Base-by-base conservation (phyloP, 2,888 invertebrate species). In the Drosophila nr. perissopoda region DNA sequence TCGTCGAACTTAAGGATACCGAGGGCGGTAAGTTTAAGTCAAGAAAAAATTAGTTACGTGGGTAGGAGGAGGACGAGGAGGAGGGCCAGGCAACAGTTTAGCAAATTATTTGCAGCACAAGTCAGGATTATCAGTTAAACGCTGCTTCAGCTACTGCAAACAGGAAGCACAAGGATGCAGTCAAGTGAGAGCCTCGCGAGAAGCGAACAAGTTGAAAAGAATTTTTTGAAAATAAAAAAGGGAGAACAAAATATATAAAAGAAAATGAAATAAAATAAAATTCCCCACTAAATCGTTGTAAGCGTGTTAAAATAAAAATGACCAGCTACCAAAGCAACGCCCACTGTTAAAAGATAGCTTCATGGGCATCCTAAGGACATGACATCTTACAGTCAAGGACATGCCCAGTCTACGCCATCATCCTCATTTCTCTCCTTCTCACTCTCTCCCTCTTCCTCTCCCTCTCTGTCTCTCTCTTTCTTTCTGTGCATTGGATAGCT, bases 71-170 rank as follows among this genome's bases (percentile, higher is more conserved):
- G 31, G 33, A 33, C 3, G 33, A 11, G 31, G 31, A 42, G 70
- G 61, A 51, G 48, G 18, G 38, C 48, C 31, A 25, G 67, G 69
- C 79, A 87, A 77, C 81, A 88, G 88, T 88, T 89, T 81, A 86
- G 79, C 75, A 76, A 89, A 86, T 88, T 89, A 81, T 86, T 71
- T 74, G 75, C 76, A 88, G 88, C 86, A 89, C 79, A 88, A 90
- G 90, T 90, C 86, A 73, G 88, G 87, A 87, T 88, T 88, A 85
- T 85, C 87, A 87, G 89, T 87, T 86, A 86, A 83, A 68, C 42
- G 76, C 62, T 48, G 61, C 52, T 56, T 64, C 54, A 58, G 63
- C 70, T 48, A 34, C 40, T 49, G 48, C 65, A 52, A 56, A 70
- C 60, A 61, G 62, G 54, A 64, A 60, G 59, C 63, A 49, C 52